Evolutionary conservation across 1,140 invertebrate species (phyloP).

Genomic region (Berghia stephanieae): DNA sequence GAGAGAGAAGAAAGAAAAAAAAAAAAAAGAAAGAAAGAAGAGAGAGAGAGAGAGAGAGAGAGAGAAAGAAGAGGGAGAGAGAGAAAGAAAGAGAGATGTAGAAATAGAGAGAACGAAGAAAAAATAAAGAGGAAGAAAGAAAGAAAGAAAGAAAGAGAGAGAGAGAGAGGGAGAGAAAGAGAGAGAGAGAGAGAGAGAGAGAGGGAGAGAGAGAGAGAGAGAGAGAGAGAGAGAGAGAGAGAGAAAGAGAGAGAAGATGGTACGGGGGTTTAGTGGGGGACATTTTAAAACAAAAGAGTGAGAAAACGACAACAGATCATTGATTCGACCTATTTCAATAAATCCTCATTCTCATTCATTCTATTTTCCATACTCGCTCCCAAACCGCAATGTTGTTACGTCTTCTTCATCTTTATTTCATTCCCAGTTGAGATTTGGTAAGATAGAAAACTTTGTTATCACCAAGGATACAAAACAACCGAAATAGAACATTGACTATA

Average conservation of each 20-base stretch:
- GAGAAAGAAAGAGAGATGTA: background rate
- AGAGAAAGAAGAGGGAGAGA: background rate
- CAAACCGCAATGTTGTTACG: no score
- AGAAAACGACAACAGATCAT: no score
- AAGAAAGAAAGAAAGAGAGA: background rate
- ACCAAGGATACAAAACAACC: no score
- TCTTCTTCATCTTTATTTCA: no score
- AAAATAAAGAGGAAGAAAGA: background rate
- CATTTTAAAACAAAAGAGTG: no score
- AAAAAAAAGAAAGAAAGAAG: background rate
- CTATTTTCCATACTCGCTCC: no score
- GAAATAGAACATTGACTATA: no score
- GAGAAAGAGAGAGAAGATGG: slow-evolving; percentile 4
- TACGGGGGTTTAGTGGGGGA: background rate
- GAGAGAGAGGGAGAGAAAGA: background rate
- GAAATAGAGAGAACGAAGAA: background rate
- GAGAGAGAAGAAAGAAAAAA: background rate
- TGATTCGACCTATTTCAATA: no score
- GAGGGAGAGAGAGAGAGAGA: background rate
- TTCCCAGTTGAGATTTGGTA: no score
- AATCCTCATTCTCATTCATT: no score
- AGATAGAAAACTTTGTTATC: no score
- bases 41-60: background rate
- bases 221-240: background rate
- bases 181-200: background rate